phyloP scores from a whole-genome alignment of 2,888 invertebrate species.

The Sericinus montela region DNA sequence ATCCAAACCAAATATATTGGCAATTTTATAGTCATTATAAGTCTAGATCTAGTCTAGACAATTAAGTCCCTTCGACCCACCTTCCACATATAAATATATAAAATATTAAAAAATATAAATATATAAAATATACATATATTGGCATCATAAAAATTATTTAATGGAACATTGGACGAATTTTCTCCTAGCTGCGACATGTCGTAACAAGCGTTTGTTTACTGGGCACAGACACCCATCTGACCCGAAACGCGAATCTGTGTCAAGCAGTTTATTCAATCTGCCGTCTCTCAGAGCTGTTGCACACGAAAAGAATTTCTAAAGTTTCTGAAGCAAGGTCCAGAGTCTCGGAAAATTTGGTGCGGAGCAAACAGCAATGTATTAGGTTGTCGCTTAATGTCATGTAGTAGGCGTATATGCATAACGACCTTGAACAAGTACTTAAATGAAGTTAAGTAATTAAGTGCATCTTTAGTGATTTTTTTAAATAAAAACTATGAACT shows the following conservation, averaged over 20 bases:
- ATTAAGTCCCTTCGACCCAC: no score
- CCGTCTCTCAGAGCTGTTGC: constrained; percentile 37
- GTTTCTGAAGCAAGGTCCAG: constrained; percentile 35
- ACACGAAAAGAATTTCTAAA: constrained; percentile 42
- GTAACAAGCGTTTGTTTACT: constrained; percentile 63
- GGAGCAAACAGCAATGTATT: constrained; percentile 47
- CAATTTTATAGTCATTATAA: no score
- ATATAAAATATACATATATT: no score
- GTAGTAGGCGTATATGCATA: constrained; percentile 50
- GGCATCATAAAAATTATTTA: not conserved
- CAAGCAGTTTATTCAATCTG: constrained; percentile 80
- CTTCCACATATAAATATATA: no score
- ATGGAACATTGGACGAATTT: constrained; percentile 23
- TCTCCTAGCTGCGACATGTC: constrained; percentile 51
- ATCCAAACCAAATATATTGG: no score
- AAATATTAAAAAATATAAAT: no score
- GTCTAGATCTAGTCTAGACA: no score
- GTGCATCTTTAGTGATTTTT: no score
- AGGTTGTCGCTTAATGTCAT: no score
- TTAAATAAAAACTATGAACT: no score
- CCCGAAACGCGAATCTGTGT: constrained; percentile 78
- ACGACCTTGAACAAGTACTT: constrained; percentile 67
- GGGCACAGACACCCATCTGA: constrained; percentile 68
- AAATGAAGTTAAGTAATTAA: constrained; percentile 24
- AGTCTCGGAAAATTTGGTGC: constrained; percentile 31